Evolutionary conservation across 1,140 invertebrate species (phyloP).

Genomic region (Acarapis woodi): DNA sequence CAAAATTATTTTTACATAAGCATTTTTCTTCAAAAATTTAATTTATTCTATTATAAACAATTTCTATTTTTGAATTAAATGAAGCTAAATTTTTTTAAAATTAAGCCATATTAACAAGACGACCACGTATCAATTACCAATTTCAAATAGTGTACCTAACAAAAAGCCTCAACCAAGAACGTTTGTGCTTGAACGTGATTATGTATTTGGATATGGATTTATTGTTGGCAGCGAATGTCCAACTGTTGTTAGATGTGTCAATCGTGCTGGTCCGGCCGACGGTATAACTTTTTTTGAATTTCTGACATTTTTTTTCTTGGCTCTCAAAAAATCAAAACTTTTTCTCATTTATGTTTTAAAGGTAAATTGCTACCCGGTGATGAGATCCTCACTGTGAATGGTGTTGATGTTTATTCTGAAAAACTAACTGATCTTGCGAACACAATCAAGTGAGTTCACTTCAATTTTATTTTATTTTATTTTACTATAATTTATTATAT

Average conservation of each 20-base stretch:
- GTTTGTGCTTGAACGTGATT: constrained; percentile 31
- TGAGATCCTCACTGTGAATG: constrained; percentile 60
- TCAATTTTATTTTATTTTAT: not conserved
- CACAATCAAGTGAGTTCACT: constrained; percentile 25
- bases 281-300: not conserved
- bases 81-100: too few relatives aligned
- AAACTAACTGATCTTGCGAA: constrained; percentile 63
- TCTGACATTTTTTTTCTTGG: not conserved
- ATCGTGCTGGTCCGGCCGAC: constrained; percentile 18
- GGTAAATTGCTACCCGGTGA: constrained; percentile 61
- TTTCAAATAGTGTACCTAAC: too few relatives aligned
- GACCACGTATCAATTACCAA: constrained; percentile 53
- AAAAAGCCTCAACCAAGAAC: constrained; percentile 33
- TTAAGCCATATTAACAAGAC: constrained; percentile 58
- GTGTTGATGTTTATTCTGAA: constrained; percentile 51
- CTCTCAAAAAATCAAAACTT: not conserved
- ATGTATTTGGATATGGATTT: constrained; percentile 60
- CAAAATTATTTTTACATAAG: too few relatives aligned
- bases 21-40: too few relatives aligned
- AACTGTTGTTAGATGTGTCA: constrained; percentile 46
- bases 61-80: too few relatives aligned
- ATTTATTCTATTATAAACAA: too few relatives aligned
- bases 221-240: constrained; percentile 68
- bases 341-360: constrained; percentile 17
- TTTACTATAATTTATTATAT: too few relatives aligned